Conservation (phyloP, 2,888 invertebrate genomes). For the Trachelus stipa region DNA sequence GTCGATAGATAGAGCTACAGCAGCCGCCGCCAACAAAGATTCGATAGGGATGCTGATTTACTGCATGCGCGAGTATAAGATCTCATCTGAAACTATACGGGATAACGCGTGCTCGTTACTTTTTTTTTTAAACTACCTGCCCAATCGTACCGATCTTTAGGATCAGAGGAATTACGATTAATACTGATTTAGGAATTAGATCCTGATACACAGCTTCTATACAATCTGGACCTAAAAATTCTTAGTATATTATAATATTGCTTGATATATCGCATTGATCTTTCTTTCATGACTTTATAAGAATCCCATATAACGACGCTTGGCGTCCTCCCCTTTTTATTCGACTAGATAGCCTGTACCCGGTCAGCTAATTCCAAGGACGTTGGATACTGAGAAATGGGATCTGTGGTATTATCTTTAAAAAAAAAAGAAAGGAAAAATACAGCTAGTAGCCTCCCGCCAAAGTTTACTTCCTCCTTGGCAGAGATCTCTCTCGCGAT, state of each 20-base stretch:
- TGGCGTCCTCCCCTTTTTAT: background rate
- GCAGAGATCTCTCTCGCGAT: constrained; percentile 50
- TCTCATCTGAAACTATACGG: constrained; percentile 35
- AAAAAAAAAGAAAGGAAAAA: background rate
- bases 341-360: background rate
- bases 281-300: constrained; percentile 9
- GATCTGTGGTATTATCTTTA: background rate
- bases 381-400: background rate
- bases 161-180: constrained; percentile 59
- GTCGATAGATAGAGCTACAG: constrained; percentile 47
- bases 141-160: constrained; percentile 11
- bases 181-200: constrained; percentile 48
- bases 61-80: constrained; percentile 41
- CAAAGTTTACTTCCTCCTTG: constrained; percentile 35
- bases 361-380: background rate
- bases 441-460: background rate
- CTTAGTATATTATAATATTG: constrained; percentile 33
- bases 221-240: constrained; percentile 35
- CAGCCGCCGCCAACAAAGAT: constrained; percentile 44
- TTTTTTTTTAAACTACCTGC: constrained; percentile 29
- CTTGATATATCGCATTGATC: constrained; percentile 37
- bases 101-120: constrained; percentile 47
- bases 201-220: background rate
- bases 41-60: constrained; percentile 52
- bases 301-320: background rate